Evolutionary conservation across 2,113 vertebrate genomes (phyloP).

Genomic region (Laticauda colubrina): DNA sequence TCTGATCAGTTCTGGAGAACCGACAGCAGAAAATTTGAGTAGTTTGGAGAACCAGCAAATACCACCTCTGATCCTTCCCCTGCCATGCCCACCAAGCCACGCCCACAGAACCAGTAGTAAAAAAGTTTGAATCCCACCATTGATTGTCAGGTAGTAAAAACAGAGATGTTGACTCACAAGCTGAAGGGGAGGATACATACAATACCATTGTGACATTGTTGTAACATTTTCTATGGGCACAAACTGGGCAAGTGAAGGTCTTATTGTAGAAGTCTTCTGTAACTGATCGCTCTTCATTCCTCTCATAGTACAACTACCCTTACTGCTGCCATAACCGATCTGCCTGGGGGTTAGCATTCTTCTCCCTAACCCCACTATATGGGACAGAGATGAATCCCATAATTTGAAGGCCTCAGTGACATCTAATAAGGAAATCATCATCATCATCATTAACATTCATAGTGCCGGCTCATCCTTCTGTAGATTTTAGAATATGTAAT

Average conservation of each 20-base stretch:
- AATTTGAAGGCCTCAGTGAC: background rate
- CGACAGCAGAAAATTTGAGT: no score
- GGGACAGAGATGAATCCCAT: background rate
- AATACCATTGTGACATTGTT: background rate
- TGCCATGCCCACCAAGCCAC: no score
- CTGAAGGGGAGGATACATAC: background rate
- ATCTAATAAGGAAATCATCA: background rate
- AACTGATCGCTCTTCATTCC: background rate
- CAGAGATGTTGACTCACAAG: background rate
- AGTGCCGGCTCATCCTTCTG: background rate
- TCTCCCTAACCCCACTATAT: background rate
- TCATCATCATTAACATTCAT: background rate
- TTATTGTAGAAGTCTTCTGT: background rate
- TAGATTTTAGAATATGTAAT: background rate
- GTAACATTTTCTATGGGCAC: background rate
- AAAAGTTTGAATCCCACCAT: no score
- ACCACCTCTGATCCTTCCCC: no score
- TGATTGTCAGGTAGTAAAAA: background rate
- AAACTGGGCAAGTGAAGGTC: background rate
- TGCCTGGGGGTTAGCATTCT: background rate
- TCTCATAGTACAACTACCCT: background rate
- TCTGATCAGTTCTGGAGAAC: no score
- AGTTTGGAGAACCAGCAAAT: no score
- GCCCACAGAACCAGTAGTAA: no score
- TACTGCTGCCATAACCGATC: background rate